Evolutionary conservation across 2,888 invertebrate species (phyloP), one percentile per base, ranked within the genome.

Genomic region (Volucella inanis): DNA sequence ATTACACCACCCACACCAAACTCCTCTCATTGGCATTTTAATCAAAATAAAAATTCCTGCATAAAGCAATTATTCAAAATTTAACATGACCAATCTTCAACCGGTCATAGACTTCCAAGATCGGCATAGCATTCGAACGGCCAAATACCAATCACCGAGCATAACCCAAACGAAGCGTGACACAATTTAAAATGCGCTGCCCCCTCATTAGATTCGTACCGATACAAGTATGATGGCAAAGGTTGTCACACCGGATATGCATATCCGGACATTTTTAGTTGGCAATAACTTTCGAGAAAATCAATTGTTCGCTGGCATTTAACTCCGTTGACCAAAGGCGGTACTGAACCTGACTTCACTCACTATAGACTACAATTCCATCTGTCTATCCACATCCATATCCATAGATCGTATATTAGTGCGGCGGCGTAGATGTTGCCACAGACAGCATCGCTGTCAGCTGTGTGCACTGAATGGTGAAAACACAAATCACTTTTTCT

Each of bases 401-500:
- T 22, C 18, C 2, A 22, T 31, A 31, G 31, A 31, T 31, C 31
- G 31, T 31, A 31, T 6, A 31, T 31, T 31, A 38, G 10, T 45
- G 62, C 43, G 18, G 3, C 52, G 47, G 67, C 38, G 52, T 41
- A 64, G 54, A 57, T 57, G 41, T 57, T 57, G 52, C 74, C 43
- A 52, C 52, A 52, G 59, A 31, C 65, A 61, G 54, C 55, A 65
- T 55, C 70, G 45, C 45, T 43, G n/a, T 49, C 52, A 14, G 52
- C n/a, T n/a, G 75, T 84, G 84, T 80, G 79, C 84, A 80, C 75
- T 84, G 65, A 75, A 80, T 84, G 71, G 84, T 84, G 61, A 84
- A 84, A 71, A 79, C 75, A 84, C 84, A 84, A 84, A 84, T 84
- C 84, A 84, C 84, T 79, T 79, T 80, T 81, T 74, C 54, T 75